A percentile compares a stretch with the other conserved stretches of the same genome.
Conservation (phyloP, 2,113 vertebrate species). For the Blennius ocellaris region DNA sequence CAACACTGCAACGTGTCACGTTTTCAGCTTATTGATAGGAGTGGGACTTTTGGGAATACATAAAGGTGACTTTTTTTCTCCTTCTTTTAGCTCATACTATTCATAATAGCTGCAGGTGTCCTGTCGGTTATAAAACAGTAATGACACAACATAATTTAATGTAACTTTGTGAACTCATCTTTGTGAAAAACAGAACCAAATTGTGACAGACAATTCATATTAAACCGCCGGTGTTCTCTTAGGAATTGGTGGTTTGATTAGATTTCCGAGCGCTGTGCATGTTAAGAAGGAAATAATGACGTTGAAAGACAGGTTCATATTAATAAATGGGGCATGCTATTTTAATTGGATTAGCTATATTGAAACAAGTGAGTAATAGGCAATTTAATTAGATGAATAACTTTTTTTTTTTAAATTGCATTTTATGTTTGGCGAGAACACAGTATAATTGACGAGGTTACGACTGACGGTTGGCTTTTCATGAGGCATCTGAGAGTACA, state of each 20-base stretch:
- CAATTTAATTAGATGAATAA: constrained; percentile 8
- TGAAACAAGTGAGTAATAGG: not conserved
- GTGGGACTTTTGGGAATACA: constrained; percentile 14
- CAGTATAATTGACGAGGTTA: not conserved
- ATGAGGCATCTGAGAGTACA: constrained; percentile 4
- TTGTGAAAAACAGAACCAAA: not conserved
- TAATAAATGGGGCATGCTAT: not conserved
- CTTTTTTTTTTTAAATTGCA: constrained; percentile 2
- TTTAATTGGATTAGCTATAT: constrained; percentile 8
- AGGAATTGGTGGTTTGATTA: not conserved
- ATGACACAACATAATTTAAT: not conserved
- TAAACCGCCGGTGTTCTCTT: not conserved
- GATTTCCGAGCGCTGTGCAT: constrained; percentile 3
- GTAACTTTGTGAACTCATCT: not conserved
- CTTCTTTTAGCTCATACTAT: not conserved
- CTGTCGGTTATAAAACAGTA: not conserved
- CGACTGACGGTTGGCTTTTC: not conserved
- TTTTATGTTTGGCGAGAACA: not conserved
- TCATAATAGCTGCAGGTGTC: not conserved
- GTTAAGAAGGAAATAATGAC: not conserved
- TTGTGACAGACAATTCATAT: not conserved
- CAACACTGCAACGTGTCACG: not conserved
- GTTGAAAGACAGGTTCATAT: constrained; percentile 1
- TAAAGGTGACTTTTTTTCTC: constrained; percentile 12
- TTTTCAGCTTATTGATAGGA: constrained; percentile 43